Percentiles rank a stretch among this genome's conserved stretches.
Evolutionary conservation across 2,888 invertebrate species (phyloP).

Genomic region (Nebria salina): DNA sequence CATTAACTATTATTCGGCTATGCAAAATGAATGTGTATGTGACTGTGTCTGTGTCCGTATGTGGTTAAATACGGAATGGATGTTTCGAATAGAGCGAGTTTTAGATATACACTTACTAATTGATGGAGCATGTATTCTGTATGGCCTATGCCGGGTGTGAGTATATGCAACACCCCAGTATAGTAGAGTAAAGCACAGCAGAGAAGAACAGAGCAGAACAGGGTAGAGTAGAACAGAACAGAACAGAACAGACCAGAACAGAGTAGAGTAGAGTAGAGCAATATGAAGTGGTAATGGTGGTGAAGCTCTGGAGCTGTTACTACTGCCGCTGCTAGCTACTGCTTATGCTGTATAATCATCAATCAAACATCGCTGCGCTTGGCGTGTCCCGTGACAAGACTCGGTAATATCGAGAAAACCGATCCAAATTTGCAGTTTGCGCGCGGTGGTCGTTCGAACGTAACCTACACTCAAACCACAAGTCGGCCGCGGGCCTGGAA

Average conservation of each 20-base stretch:
- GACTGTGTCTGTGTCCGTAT: too few relatives aligned
- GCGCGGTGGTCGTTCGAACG: conserved; percentile 5
- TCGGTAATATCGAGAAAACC: conserved; percentile 51
- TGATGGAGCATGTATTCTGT: conserved; percentile 50
- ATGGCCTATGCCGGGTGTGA: neutral
- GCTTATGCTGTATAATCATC: conserved; percentile 52
- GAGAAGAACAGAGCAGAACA: neutral
- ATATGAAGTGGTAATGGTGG: neutral
- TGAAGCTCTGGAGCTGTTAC: neutral
- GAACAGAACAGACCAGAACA: neutral
- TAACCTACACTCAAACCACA: neutral
- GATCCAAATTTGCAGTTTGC: conserved; percentile 43
- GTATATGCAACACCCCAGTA: neutral
- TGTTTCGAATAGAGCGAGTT: conserved; percentile 3
- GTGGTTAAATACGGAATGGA: neutral
- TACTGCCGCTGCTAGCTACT: conserved; percentile 46
- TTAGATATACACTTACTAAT: conserved; percentile 53
- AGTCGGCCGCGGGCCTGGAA: neutral
- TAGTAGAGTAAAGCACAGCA: neutral
- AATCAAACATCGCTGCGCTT: conserved; percentile 54
- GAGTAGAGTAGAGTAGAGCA: neutral
- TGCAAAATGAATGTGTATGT: neutral
- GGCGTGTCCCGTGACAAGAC: conserved; percentile 54
- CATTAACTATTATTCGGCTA: neutral
- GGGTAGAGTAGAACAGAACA: neutral